These are phyloP conservation scores for Xylota segnis DNA, from an alignment of 2,888 invertebrate genomes.

Conservation along the genomic window DNA sequence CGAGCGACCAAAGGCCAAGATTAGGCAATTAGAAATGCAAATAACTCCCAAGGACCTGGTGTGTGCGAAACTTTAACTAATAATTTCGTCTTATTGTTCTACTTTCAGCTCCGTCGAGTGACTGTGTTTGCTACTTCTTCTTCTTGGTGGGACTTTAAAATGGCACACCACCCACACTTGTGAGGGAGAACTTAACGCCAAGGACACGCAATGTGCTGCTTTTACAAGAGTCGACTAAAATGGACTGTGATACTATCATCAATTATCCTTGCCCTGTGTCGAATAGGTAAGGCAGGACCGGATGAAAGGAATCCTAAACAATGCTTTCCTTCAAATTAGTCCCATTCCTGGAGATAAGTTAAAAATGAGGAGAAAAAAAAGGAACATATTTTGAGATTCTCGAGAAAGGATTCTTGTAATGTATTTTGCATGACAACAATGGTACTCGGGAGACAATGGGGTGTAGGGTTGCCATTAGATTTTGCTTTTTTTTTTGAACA, in stretches of 20 bases:
- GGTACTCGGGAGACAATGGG: slow-evolving; percentile 23
- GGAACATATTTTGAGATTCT: slow-evolving; percentile 29
- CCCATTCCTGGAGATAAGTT: slow-evolving; percentile 54
- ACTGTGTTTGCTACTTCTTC: too few species aligned
- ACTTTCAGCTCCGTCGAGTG: slow-evolving; percentile 59
- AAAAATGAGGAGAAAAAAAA: slow-evolving; percentile 11
- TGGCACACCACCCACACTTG: slow-evolving; percentile 52
- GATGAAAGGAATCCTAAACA: slow-evolving; percentile 36
- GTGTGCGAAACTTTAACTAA: slow-evolving; percentile 28
- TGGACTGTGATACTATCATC: slow-evolving; percentile 84
- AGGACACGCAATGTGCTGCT: slow-evolving; percentile 77
- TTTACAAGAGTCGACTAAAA: slow-evolving; percentile 81
- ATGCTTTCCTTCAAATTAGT: slow-evolving; percentile 50
- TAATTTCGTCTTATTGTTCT: slow-evolving; percentile 45
- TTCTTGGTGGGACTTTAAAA: slow-evolving; percentile 38
- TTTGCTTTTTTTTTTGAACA: background rate
- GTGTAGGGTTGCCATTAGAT: slow-evolving; percentile 43
- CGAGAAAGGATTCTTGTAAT: slow-evolving; percentile 35
- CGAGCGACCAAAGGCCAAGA: background rate
- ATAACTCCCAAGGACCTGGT: slow-evolving; percentile 1
- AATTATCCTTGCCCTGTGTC: slow-evolving; percentile 83
- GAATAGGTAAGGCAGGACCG: slow-evolving; percentile 81
- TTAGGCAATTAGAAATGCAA: slow-evolving; percentile 62
- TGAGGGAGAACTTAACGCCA: slow-evolving; percentile 43
- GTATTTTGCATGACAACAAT: slow-evolving; percentile 39